Percentiles rank a stretch among this genome's conserved stretches.
Evolutionary conservation across 2,113 vertebrate species (phyloP).

Genomic region (Halichoerus grypus): DNA sequence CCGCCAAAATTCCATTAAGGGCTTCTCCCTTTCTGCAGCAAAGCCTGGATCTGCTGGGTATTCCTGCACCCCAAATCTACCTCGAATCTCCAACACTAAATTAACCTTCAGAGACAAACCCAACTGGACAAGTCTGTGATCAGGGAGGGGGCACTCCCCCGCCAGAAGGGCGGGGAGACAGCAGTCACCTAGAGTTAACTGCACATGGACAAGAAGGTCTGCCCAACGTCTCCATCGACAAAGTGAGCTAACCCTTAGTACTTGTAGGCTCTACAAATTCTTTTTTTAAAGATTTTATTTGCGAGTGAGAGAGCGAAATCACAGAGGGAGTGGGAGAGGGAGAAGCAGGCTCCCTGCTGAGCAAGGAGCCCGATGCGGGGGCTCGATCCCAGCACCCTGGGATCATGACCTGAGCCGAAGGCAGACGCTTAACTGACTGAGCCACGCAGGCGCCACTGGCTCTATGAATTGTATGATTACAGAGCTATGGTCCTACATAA

Average conservation of each 20-base stretch:
- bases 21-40: background rate
- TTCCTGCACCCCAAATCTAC: background rate
- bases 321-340: too few relatives aligned
- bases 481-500: background rate
- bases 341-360: background rate
- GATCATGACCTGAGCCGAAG: background rate
- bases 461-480: rapidly evolving
- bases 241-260: background rate
- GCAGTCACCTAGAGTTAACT: background rate
- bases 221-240: background rate
- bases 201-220: background rate
- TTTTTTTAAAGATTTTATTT: background rate
- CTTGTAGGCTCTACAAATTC: background rate
- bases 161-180: background rate
- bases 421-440: background rate
- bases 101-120: background rate
- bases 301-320: background rate
- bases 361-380: background rate
- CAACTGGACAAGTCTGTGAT: background rate
- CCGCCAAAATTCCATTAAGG: background rate
- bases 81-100: background rate
- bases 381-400: background rate
- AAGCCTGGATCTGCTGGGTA: background rate
- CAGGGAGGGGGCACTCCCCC: background rate
- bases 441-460: too few relatives aligned